Evolutionary conservation across 2,113 vertebrate genomes (phyloP).

Genomic region (Gnathonemus longibarbis): DNA sequence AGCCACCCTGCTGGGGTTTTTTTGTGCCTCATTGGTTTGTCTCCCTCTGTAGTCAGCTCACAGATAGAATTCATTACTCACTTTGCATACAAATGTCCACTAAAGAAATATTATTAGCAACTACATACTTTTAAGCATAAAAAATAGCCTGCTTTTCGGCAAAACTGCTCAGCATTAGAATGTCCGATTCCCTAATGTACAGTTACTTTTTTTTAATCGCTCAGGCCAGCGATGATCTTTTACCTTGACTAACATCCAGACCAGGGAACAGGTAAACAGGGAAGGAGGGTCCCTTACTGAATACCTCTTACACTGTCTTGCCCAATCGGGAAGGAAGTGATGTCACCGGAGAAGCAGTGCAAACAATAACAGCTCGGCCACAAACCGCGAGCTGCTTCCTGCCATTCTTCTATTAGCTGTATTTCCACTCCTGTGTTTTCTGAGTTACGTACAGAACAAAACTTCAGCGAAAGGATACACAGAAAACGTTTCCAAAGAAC

Average conservation of each 20-base stretch:
- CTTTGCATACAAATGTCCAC: not conserved
- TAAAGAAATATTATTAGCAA: not conserved
- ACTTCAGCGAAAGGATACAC: not conserved
- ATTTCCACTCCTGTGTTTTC: not conserved
- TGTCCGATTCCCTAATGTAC: not conserved
- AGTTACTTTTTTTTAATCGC: not conserved
- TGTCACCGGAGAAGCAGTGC: conserved; percentile 27
- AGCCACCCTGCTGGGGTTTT: not conserved
- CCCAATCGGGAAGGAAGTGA: conserved; percentile 40
- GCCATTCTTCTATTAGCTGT: conserved; percentile 34
- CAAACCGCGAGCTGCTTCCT: conserved; percentile 41
- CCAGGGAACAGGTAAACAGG: not conserved
- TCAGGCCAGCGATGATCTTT: not conserved
- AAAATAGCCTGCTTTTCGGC: not conserved
- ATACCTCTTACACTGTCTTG: conserved; percentile 9
- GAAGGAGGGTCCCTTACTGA: not conserved
- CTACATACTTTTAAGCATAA: not conserved
- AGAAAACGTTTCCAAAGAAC: not conserved
- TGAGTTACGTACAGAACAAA: not conserved
- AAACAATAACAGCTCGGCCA: conserved; percentile 39
- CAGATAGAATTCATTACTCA: not conserved
- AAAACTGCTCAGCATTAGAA: not conserved
- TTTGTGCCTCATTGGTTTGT: not conserved
- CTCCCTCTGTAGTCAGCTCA: not conserved
- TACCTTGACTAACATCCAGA: not conserved